These are phyloP conservation scores for Drosophila bocki DNA, from an alignment of 1,140 invertebrate genomes.

Conservation along the genomic window DNA sequence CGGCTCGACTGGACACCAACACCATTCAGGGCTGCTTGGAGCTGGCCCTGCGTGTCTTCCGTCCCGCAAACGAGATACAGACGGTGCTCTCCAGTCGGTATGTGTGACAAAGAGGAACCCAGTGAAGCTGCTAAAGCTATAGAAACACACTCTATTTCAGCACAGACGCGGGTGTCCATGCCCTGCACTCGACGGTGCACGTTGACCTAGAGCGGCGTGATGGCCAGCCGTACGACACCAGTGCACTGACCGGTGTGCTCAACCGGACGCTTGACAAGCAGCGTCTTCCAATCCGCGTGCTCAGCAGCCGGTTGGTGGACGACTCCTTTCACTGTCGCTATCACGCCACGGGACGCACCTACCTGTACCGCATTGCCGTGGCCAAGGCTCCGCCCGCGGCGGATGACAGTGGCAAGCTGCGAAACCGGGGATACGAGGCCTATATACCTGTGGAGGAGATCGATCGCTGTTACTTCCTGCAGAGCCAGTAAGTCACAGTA, in stretches of 20 bases:
- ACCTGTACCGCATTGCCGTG: constrained; percentile 88
- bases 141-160: constrained; percentile 80
- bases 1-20: constrained; percentile 85
- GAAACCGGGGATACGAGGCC: constrained; percentile 60
- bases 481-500: constrained; percentile 48
- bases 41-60: constrained; percentile 86
- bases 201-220: constrained; percentile 87
- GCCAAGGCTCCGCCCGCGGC: constrained; percentile 62
- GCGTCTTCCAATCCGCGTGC: constrained; percentile 86
- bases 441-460: constrained; percentile 74
- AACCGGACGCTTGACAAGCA: constrained; percentile 87
- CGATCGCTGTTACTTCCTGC: constrained; percentile 76
- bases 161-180: constrained; percentile 91
- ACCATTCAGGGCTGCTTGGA: constrained; percentile 89
- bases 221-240: constrained; percentile 85
- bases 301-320: constrained; percentile 86
- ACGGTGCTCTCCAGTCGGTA: constrained; percentile 89
- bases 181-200: constrained; percentile 88
- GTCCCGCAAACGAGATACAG: constrained; percentile 85
- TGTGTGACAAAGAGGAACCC: constrained; percentile 36
- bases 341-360: constrained; percentile 87
- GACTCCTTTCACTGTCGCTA: constrained; percentile 88
- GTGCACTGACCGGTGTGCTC: constrained; percentile 84
- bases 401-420: constrained; percentile 19
- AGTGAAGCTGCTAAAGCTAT: background rate